Percentiles rank a stretch among this genome's conserved stretches.
These are phyloP conservation scores for Drosophila prosaltans DNA, from an alignment of 1,140 invertebrate species.

Conservation along the genomic window DNA sequence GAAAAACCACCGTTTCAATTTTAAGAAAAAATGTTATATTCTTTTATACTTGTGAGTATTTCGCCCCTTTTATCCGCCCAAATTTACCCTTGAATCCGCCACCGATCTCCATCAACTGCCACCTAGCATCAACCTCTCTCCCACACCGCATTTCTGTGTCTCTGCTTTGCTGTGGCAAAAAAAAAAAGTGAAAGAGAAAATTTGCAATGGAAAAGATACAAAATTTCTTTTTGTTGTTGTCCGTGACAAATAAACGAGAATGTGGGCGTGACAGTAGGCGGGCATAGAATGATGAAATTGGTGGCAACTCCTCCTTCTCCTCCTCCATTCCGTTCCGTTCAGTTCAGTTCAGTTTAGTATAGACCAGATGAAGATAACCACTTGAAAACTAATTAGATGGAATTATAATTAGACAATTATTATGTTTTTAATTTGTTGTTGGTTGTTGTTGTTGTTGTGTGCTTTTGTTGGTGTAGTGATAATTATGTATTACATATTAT, in stretches of 20 bases:
- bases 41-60: no score
- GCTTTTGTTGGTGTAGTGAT: conserved; percentile 1
- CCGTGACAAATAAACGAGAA: conserved; percentile 12
- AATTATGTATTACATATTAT: background rate
- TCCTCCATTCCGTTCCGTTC: no score
- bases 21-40: no score
- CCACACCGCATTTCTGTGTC: no score
- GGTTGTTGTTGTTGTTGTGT: conserved; percentile 40
- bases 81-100: no score
- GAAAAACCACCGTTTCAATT: no score
- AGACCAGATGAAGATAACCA: conserved; percentile 62
- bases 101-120: no score
- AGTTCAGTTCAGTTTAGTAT: background rate
- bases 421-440: conserved; percentile 63
- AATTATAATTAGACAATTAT: conserved; percentile 79
- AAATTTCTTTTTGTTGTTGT: conserved; percentile 31
- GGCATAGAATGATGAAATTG: background rate
- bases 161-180: no score
- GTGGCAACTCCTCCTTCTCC: background rate
- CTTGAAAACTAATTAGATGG: conserved; percentile 78
- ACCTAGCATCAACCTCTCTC: no score
- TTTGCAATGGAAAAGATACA: conserved; percentile 53
- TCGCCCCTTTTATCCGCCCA: no score
- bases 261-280: conserved; percentile 2
- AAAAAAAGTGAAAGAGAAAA: conserved; percentile 25